Evolutionary conservation across 2,113 vertebrate species (phyloP), one percentile per base, ranked within the genome.

Genomic region (Passer domesticus): DNA sequence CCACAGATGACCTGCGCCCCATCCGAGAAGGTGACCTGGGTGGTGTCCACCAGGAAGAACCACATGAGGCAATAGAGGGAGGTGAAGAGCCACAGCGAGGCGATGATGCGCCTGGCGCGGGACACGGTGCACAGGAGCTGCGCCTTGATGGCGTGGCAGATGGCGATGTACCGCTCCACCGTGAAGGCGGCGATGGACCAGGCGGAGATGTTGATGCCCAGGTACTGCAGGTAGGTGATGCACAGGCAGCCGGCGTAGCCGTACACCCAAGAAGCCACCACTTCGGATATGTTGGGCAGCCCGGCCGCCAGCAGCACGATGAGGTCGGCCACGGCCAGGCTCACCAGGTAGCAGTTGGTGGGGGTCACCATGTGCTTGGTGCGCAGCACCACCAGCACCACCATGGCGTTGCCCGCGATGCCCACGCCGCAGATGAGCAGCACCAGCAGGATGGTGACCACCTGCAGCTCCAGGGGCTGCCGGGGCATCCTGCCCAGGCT

Each of bases 291-390:
- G 43, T 98, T 98, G 33, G 99, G 99, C 81, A 98, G 97, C 30
- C 98, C 98, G 0, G 98, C 98, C 1, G 98, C 98, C 92, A 98
- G 86, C 19, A 99, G 98, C 56, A 99, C 98, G 11, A 98, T 98
- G 67, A 99, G 98, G 91, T 99, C 98, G 2, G 98, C 98, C 1
- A 98, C 91, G 0, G 98, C 99, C 95, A 99, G 97, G 74, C 98
- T 99, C 86, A 98, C 98, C 39, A 99, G 97, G 96, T 99, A 99
- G 87, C 98, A 99, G 97, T 98, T 98, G 53, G 98, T 99, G 37
- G 98, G 98, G 21, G 98, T 99, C 95, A 98, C 97, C 99, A 98
- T 98, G 96, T 99, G 98, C 82, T 97, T 98, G 68, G 98, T 98
- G 67, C 98, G 97, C 66, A 98, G 96, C 74, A 99, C 98, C 59